Conservation (phyloP, 2,113 vertebrate species). For the Heloderma charlesbogerti region DNA sequence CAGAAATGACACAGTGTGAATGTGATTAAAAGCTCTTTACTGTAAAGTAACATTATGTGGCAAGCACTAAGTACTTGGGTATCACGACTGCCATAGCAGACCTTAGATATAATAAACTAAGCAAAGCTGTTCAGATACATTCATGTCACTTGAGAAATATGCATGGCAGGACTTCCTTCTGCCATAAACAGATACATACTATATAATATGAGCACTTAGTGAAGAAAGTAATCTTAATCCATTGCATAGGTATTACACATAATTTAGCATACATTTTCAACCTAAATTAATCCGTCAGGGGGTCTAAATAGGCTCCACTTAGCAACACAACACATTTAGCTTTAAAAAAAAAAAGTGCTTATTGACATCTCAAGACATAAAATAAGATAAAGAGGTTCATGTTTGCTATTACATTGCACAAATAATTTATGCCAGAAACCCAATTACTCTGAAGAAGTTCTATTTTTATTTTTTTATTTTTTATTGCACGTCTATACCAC, state of each 20-base stretch:
- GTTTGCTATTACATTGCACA: constrained; percentile 14
- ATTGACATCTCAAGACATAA: constrained; percentile 13
- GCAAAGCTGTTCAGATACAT: not conserved
- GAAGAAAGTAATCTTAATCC: constrained; percentile 34
- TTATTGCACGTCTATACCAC: too few relatives aligned
- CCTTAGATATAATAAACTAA: not conserved
- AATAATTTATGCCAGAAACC: constrained; percentile 26
- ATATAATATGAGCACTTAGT: constrained; percentile 43
- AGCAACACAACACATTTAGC: not conserved
- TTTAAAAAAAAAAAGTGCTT: not conserved
- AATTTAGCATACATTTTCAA: constrained; percentile 9
- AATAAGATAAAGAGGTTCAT: not conserved
- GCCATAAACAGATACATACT: constrained; percentile 42
- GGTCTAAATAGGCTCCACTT: not conserved
- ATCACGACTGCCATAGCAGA: not conserved
- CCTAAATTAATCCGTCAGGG: constrained; percentile 42
- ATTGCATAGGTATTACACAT: constrained; percentile 20
- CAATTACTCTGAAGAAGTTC: not conserved
- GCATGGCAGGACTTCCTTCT: constrained; percentile 25
- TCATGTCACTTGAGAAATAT: not conserved
- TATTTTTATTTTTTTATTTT: too few relatives aligned
- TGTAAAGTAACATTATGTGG: not conserved
- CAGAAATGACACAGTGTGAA: not conserved
- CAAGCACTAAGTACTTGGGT: not conserved
- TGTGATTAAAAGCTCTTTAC: not conserved